Conservation (phyloP, 2,797 vertebrate genomes). For the Synanceia verrucosa region DNA sequence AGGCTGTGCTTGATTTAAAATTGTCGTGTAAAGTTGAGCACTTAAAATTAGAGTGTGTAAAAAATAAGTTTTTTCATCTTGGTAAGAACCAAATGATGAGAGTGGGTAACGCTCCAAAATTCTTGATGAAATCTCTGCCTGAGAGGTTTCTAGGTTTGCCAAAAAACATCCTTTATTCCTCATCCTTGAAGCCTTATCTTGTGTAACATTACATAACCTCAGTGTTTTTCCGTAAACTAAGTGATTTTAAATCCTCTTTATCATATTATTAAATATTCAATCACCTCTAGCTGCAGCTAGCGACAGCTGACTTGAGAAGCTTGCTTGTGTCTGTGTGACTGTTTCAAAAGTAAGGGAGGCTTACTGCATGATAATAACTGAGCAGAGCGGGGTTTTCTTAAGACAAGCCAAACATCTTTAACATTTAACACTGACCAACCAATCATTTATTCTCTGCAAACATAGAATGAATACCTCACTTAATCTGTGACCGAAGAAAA, state of each 20-base stretch:
- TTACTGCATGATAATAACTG: background rate
- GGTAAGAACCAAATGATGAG: too few relatives aligned
- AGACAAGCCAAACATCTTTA: conserved; percentile 22
- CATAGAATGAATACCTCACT: conserved; percentile 34
- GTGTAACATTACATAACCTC: background rate
- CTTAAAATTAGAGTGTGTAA: too few relatives aligned
- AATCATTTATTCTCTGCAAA: conserved; percentile 33
- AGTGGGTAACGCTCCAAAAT: too few relatives aligned
- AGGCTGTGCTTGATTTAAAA: too few relatives aligned
- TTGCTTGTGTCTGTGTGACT: background rate
- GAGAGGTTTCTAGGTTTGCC: too few relatives aligned
- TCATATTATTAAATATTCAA: too few relatives aligned
- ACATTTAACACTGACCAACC: conserved; percentile 18
- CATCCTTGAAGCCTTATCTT: background rate
- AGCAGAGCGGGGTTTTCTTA: background rate
- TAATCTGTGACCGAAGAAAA: conserved; percentile 33
- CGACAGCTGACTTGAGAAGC: too few relatives aligned
- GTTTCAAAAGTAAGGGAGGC: background rate
- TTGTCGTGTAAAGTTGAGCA: too few relatives aligned
- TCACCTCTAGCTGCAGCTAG: too few relatives aligned
- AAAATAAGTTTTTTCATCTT: too few relatives aligned
- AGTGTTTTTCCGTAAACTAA: background rate
- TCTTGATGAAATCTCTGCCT: too few relatives aligned
- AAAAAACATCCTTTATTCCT: background rate
- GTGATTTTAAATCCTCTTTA: background rate